phyloP scores from a whole-genome alignment of 2,888 invertebrate genomes.

The Drosophila lutescens region DNA sequence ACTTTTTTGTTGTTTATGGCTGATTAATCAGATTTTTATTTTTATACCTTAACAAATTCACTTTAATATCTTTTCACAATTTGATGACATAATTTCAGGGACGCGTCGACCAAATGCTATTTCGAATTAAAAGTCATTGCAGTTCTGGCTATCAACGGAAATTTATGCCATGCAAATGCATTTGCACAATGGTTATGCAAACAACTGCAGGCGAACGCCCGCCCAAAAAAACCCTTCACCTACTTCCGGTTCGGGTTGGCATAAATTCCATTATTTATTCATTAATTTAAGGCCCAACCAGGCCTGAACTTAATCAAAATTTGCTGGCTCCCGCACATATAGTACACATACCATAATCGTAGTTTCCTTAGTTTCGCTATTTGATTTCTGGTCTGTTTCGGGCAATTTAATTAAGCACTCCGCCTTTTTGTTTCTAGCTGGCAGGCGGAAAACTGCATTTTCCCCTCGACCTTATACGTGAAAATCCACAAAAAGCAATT shows the following conservation, averaged over 20 bases:
- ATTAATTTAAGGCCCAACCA: slow-evolving; percentile 42
- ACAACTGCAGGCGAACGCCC: slow-evolving; percentile 8
- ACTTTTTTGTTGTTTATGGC: too few relatives aligned
- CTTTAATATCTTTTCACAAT: neutral
- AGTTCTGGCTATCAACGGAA: slow-evolving; percentile 5
- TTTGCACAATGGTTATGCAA: slow-evolving; percentile 32
- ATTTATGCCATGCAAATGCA: slow-evolving; percentile 32
- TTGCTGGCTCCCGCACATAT: slow-evolving; percentile 5
- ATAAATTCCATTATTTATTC: slow-evolving; percentile 55
- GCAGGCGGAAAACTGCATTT: slow-evolving; percentile 19
- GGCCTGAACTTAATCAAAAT: slow-evolving; percentile 56
- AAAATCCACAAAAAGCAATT: slow-evolving; percentile 56
- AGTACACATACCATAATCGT: slow-evolving; percentile 12
- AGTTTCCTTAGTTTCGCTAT: slow-evolving; percentile 37
- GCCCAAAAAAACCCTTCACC: slow-evolving; percentile 46
- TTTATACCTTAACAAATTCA: neutral
- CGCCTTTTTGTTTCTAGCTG: slow-evolving; percentile 26
- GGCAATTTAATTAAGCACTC: slow-evolving; percentile 51
- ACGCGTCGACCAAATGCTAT: slow-evolving; percentile 1
- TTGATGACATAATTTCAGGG: neutral
- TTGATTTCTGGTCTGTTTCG: slow-evolving; percentile 48
- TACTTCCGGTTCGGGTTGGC: slow-evolving; percentile 41
- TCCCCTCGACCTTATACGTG: slow-evolving; percentile 9
- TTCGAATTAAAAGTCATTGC: slow-evolving; percentile 32
- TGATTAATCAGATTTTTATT: neutral